Evolutionary conservation across 2,888 invertebrate genomes (phyloP).

Genomic region (Subacronicta megacephala): DNA sequence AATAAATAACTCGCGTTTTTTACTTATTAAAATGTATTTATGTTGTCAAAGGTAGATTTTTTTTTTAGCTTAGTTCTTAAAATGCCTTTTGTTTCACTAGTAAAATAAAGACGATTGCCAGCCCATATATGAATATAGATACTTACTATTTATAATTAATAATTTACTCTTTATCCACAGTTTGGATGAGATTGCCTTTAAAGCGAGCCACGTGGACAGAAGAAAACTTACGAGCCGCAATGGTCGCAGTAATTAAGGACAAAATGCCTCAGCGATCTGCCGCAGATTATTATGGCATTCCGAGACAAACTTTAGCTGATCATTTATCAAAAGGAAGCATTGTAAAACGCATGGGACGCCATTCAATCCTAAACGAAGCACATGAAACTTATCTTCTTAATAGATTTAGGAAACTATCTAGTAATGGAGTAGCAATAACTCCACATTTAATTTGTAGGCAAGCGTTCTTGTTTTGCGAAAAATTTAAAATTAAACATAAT

Average conservation of each 20-base stretch:
- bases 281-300: slow-evolving; percentile 18
- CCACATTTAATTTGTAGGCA: slow-evolving; percentile 23
- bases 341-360: slow-evolving; percentile 16
- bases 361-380: slow-evolving; percentile 19
- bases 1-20: too few relatives aligned
- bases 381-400: slow-evolving; percentile 15
- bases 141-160: too few relatives aligned
- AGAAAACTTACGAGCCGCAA: slow-evolving; percentile 13
- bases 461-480: slow-evolving; percentile 25
- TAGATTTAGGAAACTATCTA: slow-evolving; percentile 7
- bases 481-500: slow-evolving; percentile 24
- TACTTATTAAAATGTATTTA: too few relatives aligned
- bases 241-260: slow-evolving; percentile 7
- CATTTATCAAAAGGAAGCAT: slow-evolving; percentile 12
- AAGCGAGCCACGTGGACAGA: slow-evolving; percentile 20
- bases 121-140: too few relatives aligned
- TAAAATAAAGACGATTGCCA: too few relatives aligned
- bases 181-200: neutral
- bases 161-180: slow-evolving; percentile 3
- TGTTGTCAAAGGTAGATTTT: too few relatives aligned
- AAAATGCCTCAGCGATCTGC: slow-evolving; percentile 10
- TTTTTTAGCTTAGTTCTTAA: too few relatives aligned
- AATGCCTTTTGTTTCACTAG: too few relatives aligned
- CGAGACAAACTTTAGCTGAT: slow-evolving; percentile 18
- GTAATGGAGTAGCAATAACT: slow-evolving; percentile 9